Evolutionary conservation across 2,888 invertebrate species (phyloP), one percentile per base, ranked within the genome.

Genomic region (Branchipolynoe longqiensis): DNA sequence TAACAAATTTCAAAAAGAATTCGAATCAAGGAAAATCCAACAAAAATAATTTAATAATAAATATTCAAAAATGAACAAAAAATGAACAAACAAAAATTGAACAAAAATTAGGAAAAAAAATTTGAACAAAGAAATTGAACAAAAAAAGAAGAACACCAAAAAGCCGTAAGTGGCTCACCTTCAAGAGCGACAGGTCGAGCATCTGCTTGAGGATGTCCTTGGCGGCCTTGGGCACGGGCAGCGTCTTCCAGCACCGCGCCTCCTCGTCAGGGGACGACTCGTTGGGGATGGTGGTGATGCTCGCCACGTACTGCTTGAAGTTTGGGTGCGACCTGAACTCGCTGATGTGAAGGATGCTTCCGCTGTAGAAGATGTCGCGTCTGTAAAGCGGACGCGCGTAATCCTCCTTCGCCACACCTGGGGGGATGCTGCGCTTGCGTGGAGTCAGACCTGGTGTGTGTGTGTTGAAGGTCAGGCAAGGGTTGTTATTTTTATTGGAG

Each of bases 341-440:
- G 0, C 91, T 97, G 90, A 99, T 95, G 94, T 99, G 97, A 87
- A 96, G 95, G 36, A 99, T 97, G 74, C 98, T 98, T 41, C 99
- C 98, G 1, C 98, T 98, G 94, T 99, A 99, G 95, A 99, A 99
- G 92, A 99, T 98, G 94, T 99, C 99, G 92, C 98, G 98, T 84
- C 98, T 95, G 8, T 98, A 98, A 94, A 99, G 94, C 1, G 98
- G 98, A 28, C 98, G 95, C 25, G 92, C 90, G 84, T 91, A 91
- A 86, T 92, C 92, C 41, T 89, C 89, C 86, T 90, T 91, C 36
- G 89, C 86, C 28, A 90, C 86, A 82, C 89, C 78, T 28, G 83
- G 58, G 73, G 87, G 85, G 25, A 48, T 69, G n/a, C 74, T 69
- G 14, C 54, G 69, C 40, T 83, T 83, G n/a, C 82, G 82, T 4